Base-by-base conservation (phyloP, 2,113 vertebrate species). In the Dromas ardeola region DNA sequence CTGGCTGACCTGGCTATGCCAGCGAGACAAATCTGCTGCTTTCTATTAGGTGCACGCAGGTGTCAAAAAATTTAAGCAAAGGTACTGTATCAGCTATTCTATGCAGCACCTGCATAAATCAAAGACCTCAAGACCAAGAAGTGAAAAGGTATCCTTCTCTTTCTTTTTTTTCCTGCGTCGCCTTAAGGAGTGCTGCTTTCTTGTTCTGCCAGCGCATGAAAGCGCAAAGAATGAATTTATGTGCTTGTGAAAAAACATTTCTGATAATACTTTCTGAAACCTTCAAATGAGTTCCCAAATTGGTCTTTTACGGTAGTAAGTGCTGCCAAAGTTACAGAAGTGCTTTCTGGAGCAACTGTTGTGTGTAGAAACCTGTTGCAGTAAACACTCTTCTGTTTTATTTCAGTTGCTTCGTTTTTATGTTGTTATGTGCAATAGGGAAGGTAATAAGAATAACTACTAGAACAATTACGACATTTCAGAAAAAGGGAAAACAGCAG, bases 351-450 rank as follows among this genome's bases (percentile, higher is more conserved):
- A 81, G 56, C n/a, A 89, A 93, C 65, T 89, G n/a, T 58, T 88
- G 23, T 90, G n/a, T 81, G 55, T 61, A 86, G 90, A 86, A 94
- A 95, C 67, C 92, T 96, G 92, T 92, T 59, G 2, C 38, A 86
- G 82, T 88, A 97, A 96, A 83, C 63, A 82, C 22, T 72, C 32
- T 65, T 42, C 86, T 49, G 30, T 62, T 96, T 87, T 94, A 85
- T 94, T 95, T 90, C 78, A 45, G 30, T 90, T 71, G 49, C 36
- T 85, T 88, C 34, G 62, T 59, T 96, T 93, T 95, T 77, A 86
- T 78, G 76, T 85, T 95, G 67, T 93, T 93, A 88, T 78, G 59
- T 94, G 86, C 79, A 92, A 71, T 45, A 80, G 45, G 16, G 36
- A 85, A 77, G 40, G 76, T 66, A 88, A 87, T 93, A 97, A 73